Base-by-base conservation (phyloP, 2,113 vertebrate genomes). In the Seriola rivoliana region DNA sequence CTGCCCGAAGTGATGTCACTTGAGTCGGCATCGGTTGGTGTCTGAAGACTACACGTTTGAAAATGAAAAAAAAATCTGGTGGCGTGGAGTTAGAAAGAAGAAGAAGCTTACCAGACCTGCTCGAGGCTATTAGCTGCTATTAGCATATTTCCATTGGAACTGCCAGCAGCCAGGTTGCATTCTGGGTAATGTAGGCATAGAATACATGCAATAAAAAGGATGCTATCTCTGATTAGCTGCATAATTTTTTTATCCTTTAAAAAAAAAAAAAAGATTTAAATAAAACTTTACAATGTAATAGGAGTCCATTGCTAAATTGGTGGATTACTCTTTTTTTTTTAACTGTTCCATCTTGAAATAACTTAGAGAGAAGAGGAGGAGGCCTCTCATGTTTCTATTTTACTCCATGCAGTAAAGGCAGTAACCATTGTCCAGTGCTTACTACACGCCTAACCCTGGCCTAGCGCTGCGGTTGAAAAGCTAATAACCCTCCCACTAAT, bases 401-500 rank as follows among this genome's bases (percentile, higher is more conserved):
- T 12, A 70, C 78, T 63, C 71, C 9, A 11, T 44, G 36, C 57
- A 29, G 48, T 29, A 36, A 63, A 75, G 58, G 48, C 46, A 23
- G 42, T 34, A 58, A 68, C 36, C 70, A 46, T 17, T 58, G 52
- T 59, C 71, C 62, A 4, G 10, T 36, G 48, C 59, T 70, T 63
- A 34, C 70, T 44, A 36, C 79, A 71, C 73, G 11, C 36, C 52
- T 52, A 9, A 19, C 44, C 36, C 38, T 38, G 82, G 19, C 17
- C 29, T 23, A 17, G 71, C 12, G 75, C 66, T 42, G 73, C 32
- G 12, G 59, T 19, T 52, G 71, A 84, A 55, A 62, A 58, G 71
- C 75, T 67, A 75, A 77, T 84, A 72, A 82, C 80, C 54, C 52
- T 69, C 59, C 64, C 17, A 8, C 48, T 85, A 65, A 87, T 83